These are phyloP conservation scores for Gonocerus acuteangulatus DNA, from an alignment of 2,888 invertebrate genomes.

Conservation along the genomic window DNA sequence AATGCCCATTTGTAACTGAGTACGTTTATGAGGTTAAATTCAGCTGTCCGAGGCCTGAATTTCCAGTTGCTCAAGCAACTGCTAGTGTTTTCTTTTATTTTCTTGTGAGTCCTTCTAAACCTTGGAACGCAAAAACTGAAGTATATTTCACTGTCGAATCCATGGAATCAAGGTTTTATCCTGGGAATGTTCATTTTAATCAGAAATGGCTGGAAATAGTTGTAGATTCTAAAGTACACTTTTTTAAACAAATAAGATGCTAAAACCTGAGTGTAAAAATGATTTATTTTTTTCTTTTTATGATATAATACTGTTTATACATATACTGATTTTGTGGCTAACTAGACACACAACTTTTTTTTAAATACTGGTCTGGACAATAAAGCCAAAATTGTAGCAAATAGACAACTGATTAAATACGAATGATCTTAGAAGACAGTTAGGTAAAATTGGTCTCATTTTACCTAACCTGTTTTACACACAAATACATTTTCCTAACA, in stretches of 20 bases:
- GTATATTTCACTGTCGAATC: slow-evolving; percentile 19
- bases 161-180: slow-evolving; percentile 13
- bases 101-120: background rate
- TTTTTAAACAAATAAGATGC: slow-evolving; percentile 13
- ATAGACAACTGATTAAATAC: too few species aligned
- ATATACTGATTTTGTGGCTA: too few species aligned
- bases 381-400: too few species aligned
- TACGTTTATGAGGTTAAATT: slow-evolving; percentile 18
- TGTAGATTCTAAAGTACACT: slow-evolving; percentile 14
- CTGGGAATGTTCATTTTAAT: slow-evolving; percentile 13
- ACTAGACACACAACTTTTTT: too few species aligned
- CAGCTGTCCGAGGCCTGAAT: slow-evolving; percentile 3
- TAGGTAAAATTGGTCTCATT: too few species aligned
- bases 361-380: too few species aligned
- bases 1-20: slow-evolving; percentile 10
- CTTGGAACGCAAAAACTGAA: slow-evolving; percentile 7
- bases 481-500: too few species aligned
- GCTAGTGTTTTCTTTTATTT: slow-evolving; percentile 11
- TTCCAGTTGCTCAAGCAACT: slow-evolving; percentile 16
- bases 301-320: too few species aligned
- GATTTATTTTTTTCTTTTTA: too few species aligned
- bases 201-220: slow-evolving; percentile 13
- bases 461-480: too few species aligned
- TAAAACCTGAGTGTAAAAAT: too few species aligned
- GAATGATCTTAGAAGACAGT: too few species aligned